These are phyloP conservation scores for Drosophila yooni DNA, from an alignment of 2,888 invertebrate species.

Conservation along the genomic window DNA sequence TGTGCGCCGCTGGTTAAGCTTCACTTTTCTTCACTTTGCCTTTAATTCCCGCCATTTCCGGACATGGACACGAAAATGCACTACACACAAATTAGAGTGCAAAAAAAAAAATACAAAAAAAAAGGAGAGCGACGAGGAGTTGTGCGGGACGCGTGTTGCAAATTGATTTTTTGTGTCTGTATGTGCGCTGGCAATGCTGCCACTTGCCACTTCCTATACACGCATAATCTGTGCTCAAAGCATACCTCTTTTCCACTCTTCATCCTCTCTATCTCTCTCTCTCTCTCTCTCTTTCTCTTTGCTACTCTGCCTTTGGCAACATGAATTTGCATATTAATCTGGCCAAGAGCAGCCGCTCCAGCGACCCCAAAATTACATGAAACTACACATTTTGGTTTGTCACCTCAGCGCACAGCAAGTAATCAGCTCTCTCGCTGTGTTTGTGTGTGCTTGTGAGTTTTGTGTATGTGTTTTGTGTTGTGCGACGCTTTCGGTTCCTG, in stretches of 20 bases:
- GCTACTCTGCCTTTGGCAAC: slow-evolving; percentile 17
- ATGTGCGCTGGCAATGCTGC: slow-evolving; percentile 11
- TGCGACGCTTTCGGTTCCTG: slow-evolving; percentile 52
- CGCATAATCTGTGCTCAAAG: slow-evolving; percentile 56
- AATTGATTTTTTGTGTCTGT: slow-evolving; percentile 69
- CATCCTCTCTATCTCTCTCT: slow-evolving; percentile 4
- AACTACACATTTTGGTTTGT: slow-evolving; percentile 81
- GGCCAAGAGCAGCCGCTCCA: slow-evolving; percentile 45
- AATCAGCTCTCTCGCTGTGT: slow-evolving; percentile 46
- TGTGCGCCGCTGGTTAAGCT: slow-evolving; percentile 33
- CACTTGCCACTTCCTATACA: slow-evolving; percentile 20
- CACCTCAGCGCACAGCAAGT: slow-evolving; percentile 67
- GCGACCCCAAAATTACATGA: slow-evolving; percentile 66
- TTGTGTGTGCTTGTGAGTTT: slow-evolving; percentile 12
- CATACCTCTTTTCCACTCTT: slow-evolving; percentile 17
- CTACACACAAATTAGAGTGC: slow-evolving; percentile 70
- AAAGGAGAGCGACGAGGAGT: slow-evolving; percentile 11
- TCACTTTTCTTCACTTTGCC: slow-evolving; percentile 39
- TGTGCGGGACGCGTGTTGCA: slow-evolving; percentile 39
- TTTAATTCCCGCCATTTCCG: slow-evolving; percentile 60
- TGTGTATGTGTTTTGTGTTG: slow-evolving; percentile 22
- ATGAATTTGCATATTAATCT: slow-evolving; percentile 76
- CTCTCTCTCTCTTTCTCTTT: background rate
- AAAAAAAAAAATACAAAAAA: background rate
- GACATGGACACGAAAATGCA: slow-evolving; percentile 70